Conservation (phyloP, 2,797 vertebrate species). For the Sylvilagus floridanus region DNA sequence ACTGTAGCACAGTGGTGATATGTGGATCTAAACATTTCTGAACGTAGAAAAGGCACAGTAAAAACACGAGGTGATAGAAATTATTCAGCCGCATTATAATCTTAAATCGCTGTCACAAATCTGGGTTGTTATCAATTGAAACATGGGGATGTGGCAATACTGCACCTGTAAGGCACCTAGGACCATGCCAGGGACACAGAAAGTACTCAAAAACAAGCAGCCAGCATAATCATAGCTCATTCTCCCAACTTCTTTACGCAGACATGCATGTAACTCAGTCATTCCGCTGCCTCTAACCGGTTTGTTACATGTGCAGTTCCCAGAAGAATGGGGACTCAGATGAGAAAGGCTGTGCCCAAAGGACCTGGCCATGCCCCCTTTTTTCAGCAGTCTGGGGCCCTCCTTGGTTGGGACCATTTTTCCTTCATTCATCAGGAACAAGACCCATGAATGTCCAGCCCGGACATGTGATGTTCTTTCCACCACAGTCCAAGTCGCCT, state of each 20-base stretch:
- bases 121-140: no score
- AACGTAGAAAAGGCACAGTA: no score
- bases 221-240: slow-evolving; percentile 21
- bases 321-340: neutral
- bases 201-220: neutral
- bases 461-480: slow-evolving; percentile 46
- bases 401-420: slow-evolving; percentile 54
- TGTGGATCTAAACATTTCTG: no score
- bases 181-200: neutral
- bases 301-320: neutral
- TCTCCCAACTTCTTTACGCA: neutral
- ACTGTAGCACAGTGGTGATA: no score
- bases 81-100: no score
- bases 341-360: neutral
- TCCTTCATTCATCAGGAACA: slow-evolving; percentile 76
- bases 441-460: slow-evolving; percentile 57
- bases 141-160: no score
- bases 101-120: no score
- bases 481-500: slow-evolving; percentile 3
- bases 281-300: neutral
- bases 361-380: slow-evolving; percentile 27
- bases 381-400: slow-evolving; percentile 28
- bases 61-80: no score
- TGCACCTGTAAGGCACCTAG: neutral
- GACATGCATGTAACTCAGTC: neutral